These are phyloP conservation scores for Camptogramma bilineatum DNA, from an alignment of 2,888 invertebrate genomes.

Conservation along the genomic window DNA sequence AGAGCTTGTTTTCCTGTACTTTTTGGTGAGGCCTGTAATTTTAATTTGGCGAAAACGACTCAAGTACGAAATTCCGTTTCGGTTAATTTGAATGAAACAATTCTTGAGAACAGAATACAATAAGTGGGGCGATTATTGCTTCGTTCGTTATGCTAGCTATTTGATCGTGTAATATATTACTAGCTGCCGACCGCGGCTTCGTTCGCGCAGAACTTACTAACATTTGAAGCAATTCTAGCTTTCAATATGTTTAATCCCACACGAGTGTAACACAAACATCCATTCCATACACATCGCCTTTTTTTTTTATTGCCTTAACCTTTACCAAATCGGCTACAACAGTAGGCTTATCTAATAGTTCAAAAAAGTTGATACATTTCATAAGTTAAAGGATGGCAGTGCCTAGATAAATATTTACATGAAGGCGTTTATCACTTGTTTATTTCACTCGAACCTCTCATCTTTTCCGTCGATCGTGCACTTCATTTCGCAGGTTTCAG, in stretches of 20 bases:
- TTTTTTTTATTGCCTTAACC: too few relatives aligned
- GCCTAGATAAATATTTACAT: background rate
- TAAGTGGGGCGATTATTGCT: constrained; percentile 10
- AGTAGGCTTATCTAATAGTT: background rate
- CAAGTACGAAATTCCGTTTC: constrained; percentile 52
- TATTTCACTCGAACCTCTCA: background rate
- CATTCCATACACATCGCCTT: too few relatives aligned
- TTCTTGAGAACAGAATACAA: constrained; percentile 17
- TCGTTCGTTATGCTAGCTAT: constrained; percentile 1
- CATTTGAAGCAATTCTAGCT: background rate
- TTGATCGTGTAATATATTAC: background rate
- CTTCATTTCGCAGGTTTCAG: constrained; percentile 29
- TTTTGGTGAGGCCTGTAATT: constrained; percentile 5
- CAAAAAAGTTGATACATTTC: background rate
- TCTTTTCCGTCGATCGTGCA: constrained; percentile 6
- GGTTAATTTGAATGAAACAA: constrained; percentile 47
- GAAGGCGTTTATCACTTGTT: background rate
- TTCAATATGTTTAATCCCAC: background rate
- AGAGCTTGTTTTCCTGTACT: constrained; percentile 49
- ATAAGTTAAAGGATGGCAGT: background rate
- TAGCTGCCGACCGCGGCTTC: background rate
- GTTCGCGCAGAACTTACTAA: background rate
- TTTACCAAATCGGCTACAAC: background rate
- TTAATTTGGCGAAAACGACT: constrained; percentile 38
- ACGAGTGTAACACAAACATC: too few relatives aligned